Conservation (phyloP, 2,797 vertebrate genomes). For the Limnodromus scolopaceus region DNA sequence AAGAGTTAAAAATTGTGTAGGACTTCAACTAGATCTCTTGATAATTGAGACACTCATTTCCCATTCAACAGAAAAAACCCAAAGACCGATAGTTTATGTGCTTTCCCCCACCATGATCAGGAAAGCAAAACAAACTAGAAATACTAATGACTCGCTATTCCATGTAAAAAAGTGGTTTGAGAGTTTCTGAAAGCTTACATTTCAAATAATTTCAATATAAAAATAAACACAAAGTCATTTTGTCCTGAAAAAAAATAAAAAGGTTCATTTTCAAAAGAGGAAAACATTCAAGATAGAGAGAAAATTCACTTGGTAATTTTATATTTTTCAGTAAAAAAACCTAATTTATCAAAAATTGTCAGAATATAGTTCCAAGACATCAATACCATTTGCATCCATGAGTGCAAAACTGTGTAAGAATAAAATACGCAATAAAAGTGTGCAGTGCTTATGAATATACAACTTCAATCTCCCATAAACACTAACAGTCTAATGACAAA, state of each 20-base stretch:
- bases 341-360: not conserved
- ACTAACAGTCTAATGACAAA: not conserved
- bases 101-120: not conserved
- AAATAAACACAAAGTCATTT: not conserved
- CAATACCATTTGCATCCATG: not conserved
- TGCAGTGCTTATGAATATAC: not conserved
- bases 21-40: not conserved
- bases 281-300: not conserved
- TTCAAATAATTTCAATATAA: not conserved
- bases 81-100: not conserved
- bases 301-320: not conserved
- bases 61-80: not conserved
- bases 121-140: not conserved
- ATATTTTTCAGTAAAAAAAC: not conserved
- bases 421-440: not conserved
- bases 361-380: not conserved
- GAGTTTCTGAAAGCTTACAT: not conserved
- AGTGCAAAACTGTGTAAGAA: not conserved
- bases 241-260: not conserved
- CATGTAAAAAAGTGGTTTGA: not conserved
- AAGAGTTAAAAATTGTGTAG: not conserved
- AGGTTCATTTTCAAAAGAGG: fast-evolving
- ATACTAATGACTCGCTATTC: not conserved
- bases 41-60: not conserved
- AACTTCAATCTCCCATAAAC: not conserved